phyloP scores from a whole-genome alignment of 2,113 vertebrate species.

The Rhineura floridana region DNA sequence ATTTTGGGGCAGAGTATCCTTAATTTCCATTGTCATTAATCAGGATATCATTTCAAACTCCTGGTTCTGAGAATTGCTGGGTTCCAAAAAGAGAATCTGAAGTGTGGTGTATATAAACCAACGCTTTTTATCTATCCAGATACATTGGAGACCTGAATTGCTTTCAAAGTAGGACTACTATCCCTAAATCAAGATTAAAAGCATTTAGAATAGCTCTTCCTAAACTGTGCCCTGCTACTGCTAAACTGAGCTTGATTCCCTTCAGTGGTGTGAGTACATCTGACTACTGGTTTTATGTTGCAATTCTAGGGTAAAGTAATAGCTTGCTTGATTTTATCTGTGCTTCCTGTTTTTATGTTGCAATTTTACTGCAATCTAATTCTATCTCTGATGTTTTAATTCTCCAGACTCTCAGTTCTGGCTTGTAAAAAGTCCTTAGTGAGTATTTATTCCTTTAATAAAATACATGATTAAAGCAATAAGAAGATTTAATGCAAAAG shows the following conservation, averaged over 20 bases:
- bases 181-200: slow-evolving; percentile 60
- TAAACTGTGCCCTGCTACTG: slow-evolving; percentile 49
- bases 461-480: slow-evolving; percentile 42
- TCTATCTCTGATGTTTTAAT: slow-evolving; percentile 67
- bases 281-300: slow-evolving; percentile 50
- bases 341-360: slow-evolving; percentile 57
- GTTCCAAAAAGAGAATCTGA: slow-evolving; percentile 37
- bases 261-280: slow-evolving; percentile 57
- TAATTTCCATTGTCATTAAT: slow-evolving; percentile 37
- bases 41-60: slow-evolving; percentile 24
- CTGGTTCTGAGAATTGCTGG: slow-evolving; percentile 9
- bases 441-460: slow-evolving; percentile 41
- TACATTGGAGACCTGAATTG: slow-evolving; percentile 34
- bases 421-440: slow-evolving; percentile 52
- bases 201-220: slow-evolving; percentile 63
- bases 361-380: slow-evolving; percentile 57
- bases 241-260: slow-evolving; percentile 60
- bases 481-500: slow-evolving; percentile 33
- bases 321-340: slow-evolving; percentile 56
- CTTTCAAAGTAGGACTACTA: neutral
- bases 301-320: slow-evolving; percentile 52
- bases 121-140: slow-evolving; percentile 29
- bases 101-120: slow-evolving; percentile 21
- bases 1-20: slow-evolving; percentile 39
- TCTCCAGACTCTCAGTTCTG: slow-evolving; percentile 44